Evolutionary conservation across 2,797 vertebrate genomes (phyloP), one percentile per base, ranked within the genome.

Genomic region (Hippopotamyrus pictus): DNA sequence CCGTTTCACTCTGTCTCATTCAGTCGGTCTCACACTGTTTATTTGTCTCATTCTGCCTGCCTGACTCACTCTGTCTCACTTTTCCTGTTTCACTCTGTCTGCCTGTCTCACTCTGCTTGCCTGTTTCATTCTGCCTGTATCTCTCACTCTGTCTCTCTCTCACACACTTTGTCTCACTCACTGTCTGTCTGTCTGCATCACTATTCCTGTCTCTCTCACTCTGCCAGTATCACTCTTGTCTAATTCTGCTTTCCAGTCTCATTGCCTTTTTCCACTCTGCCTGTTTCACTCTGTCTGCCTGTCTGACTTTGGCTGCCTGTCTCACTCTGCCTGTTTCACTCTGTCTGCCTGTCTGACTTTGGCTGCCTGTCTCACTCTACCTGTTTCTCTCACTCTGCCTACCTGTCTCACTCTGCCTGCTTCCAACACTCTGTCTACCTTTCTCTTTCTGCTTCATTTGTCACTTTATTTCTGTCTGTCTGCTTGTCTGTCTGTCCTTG

Each of bases 321-420:
- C 17, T 41, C 19, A 8, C 76, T 79, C 69, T 37, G 22, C 37
- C 79, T 48, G 19, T 11, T 19, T 83, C 8, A 41, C 5, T 84
- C 79, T 25, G 17, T 3, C 19, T 84, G 1, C 7, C 17, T 9
- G 41, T 79, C 51, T 88, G 12, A 50, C 48, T 29, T 62, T 22
- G n/a, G n/a, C n/a, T 53, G 46, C 37, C 29, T 82, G 33, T 82
- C 12, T 82, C 33, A 19, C 1, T 82, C 76, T 46, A 41, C 91
- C 91, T 91, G 90, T 88, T 57, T 25, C 53, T 88, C 90, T 90
- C 90, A 91, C 53, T 91, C 88, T 51, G 48, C 73, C 17, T 1
- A 87, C 89, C 73, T 51, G 2, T 25, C 65, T 73, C 29, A 22
- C 62, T 59, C 6, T 41, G 5, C 33, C 69, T 76, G 29, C 14